Evolutionary conservation across 2,113 vertebrate genomes (phyloP).

Genomic region (Actinemys pallida): DNA sequence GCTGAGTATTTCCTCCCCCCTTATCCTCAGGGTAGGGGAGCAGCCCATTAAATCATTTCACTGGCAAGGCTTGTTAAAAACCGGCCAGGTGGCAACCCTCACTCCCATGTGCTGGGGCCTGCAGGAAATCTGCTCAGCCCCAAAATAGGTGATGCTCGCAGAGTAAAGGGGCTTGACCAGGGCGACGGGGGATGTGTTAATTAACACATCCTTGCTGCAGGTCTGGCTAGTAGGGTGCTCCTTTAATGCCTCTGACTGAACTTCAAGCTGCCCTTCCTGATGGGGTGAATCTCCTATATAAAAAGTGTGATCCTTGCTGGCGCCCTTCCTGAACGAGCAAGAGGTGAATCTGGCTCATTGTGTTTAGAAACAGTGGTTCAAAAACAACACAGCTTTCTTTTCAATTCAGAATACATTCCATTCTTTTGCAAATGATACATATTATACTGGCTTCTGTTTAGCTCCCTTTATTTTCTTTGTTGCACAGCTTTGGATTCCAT

Average conservation of each 20-base stretch:
- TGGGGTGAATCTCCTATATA: background rate
- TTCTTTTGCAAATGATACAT: slow-evolving; percentile 9
- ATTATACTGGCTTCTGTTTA: background rate
- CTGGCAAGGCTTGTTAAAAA: background rate
- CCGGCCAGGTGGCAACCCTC: background rate
- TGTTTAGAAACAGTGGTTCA: background rate
- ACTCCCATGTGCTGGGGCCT: background rate
- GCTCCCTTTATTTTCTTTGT: background rate
- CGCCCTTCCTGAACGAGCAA: background rate
- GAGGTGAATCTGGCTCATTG: background rate
- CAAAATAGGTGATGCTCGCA: background rate
- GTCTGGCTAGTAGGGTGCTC: background rate
- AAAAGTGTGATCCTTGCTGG: background rate
- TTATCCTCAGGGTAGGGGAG: background rate
- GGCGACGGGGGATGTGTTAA: background rate
- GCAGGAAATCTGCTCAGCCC: background rate
- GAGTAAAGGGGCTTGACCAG: background rate
- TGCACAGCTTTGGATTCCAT: slow-evolving; percentile 56
- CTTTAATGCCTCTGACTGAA: background rate
- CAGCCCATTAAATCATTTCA: background rate
- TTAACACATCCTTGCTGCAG: accelerated
- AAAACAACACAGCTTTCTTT: background rate
- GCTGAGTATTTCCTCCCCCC: background rate
- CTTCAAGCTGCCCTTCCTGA: background rate
- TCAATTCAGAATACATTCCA: slow-evolving; percentile 52